phyloP scores from a whole-genome alignment of 1,140 invertebrate genomes.

The Lasaia peninsularis region DNA sequence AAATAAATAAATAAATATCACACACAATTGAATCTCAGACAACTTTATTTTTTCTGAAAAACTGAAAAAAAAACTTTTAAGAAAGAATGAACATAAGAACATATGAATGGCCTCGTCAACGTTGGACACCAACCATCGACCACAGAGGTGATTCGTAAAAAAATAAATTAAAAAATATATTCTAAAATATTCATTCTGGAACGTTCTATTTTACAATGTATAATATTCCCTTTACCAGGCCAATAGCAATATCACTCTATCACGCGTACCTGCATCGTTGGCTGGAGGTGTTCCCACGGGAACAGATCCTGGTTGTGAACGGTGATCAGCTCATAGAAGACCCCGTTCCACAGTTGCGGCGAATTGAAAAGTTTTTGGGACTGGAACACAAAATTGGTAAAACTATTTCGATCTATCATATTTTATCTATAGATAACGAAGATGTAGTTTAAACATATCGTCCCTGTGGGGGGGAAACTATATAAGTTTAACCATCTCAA shows the following conservation, averaged over 20 bases:
- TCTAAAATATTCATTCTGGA: not conserved
- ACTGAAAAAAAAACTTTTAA: no score
- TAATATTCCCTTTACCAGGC: constrained; percentile 51
- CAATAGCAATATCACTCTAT: constrained; percentile 90
- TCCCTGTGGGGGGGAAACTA: not conserved
- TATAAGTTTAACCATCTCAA: no score
- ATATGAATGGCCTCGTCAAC: no score
- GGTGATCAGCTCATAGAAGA: constrained; percentile 97
- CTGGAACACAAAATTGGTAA: constrained; percentile 80
- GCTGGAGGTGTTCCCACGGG: constrained; percentile 91
- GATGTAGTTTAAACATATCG: not conserved
- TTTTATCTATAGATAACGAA: no score
- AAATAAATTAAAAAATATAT: no score
- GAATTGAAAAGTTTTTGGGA: constrained; percentile 93
- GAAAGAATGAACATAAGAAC: no score
- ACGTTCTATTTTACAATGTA: not conserved
- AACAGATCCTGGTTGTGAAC: constrained; percentile 96
- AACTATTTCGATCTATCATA: no score
- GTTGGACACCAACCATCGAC: no score
- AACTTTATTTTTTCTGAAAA: no score
- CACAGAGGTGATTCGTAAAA: no score
- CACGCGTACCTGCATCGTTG: constrained; percentile 89
- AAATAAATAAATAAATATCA: no score
- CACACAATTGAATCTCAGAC: no score
- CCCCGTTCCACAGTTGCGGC: constrained; percentile 92